A percentile compares a stretch with the other conserved stretches of the same genome.
Evolutionary conservation across 2,797 vertebrate species (phyloP).

Genomic region (Spheniscus humboldti): DNA sequence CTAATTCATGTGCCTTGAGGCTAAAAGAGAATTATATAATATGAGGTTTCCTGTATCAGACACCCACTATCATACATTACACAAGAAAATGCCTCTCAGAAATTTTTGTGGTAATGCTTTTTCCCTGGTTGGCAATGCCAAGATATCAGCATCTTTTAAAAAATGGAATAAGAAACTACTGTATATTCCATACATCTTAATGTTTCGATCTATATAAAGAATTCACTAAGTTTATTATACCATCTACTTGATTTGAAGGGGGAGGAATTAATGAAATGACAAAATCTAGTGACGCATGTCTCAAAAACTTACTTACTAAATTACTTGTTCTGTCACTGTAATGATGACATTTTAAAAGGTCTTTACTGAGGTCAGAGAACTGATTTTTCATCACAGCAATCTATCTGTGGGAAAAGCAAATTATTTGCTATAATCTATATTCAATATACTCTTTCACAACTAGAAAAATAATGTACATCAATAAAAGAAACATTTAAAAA

Average conservation of each 20-base stretch:
- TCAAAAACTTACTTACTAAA: slow-evolving; percentile 1
- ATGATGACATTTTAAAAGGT: background rate
- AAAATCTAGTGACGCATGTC: background rate
- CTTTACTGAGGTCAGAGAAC: background rate
- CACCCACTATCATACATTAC: background rate
- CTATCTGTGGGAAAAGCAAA: background rate
- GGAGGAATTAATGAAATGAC: slow-evolving; percentile 17
- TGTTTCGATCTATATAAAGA: background rate
- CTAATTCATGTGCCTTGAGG: background rate
- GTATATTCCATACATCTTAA: background rate
- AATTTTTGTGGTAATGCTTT: slow-evolving; percentile 13
- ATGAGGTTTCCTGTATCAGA: background rate
- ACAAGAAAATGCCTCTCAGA: background rate
- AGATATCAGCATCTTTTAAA: background rate
- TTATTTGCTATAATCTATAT: background rate
- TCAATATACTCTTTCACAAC: background rate
- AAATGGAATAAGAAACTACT: background rate
- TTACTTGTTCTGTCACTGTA: background rate
- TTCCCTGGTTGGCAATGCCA: background rate
- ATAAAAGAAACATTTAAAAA: background rate
- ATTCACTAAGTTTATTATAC: background rate
- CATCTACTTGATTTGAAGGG: background rate
- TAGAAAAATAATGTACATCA: background rate
- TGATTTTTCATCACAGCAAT: background rate
- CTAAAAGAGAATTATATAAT: background rate